Evolutionary conservation across 2,797 vertebrate species (phyloP).

Genomic region (Selene dorsalis): DNA sequence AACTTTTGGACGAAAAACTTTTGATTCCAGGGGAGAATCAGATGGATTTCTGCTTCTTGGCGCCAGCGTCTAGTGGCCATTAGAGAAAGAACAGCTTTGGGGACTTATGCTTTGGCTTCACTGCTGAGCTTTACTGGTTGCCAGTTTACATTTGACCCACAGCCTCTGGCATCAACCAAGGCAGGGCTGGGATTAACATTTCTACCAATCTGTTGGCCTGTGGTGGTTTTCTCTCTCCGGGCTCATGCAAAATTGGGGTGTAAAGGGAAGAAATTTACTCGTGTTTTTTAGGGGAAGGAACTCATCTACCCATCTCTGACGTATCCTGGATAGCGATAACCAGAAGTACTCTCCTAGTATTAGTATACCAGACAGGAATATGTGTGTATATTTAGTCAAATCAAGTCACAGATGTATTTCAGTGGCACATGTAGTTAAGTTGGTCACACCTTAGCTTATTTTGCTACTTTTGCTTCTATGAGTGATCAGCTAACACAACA

Average conservation of each 20-base stretch:
- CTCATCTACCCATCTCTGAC: constrained; percentile 8
- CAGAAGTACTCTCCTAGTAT: not conserved
- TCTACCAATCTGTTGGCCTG: constrained; percentile 30
- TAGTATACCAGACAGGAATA: not conserved
- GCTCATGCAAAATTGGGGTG: constrained; percentile 16
- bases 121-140: constrained; percentile 17
- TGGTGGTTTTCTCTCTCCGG: constrained; percentile 5
- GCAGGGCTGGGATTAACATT: constrained; percentile 29
- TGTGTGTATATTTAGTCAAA: not conserved
- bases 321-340: not conserved
- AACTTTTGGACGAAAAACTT: not conserved
- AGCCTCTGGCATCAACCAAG: constrained; percentile 39
- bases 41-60: too few relatives aligned
- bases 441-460: not conserved
- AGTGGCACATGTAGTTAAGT: not conserved
- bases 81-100: too few relatives aligned
- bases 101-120: constrained; percentile 14
- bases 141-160: constrained; percentile 43
- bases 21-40: constrained; percentile 1
- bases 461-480: not conserved
- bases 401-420: not conserved
- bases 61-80: not conserved
- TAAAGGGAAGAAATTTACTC: constrained; percentile 18
- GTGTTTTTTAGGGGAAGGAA: constrained; percentile 1
- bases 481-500: not conserved